Conservation (phyloP, 2,888 invertebrate species). For the Eupithecia dodoneata region DNA sequence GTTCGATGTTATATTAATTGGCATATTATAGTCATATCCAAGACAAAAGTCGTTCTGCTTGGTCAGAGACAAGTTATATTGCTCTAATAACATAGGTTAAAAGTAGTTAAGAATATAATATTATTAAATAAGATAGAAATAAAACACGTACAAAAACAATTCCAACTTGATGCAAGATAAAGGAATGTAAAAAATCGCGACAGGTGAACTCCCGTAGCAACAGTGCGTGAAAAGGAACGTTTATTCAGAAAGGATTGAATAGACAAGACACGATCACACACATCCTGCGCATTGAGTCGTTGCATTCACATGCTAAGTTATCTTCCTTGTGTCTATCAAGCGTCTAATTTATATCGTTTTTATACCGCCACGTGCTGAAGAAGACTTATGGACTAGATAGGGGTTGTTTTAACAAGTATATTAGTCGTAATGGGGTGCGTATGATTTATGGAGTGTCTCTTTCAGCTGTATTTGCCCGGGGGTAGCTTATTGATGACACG, state of each 20-base stretch:
- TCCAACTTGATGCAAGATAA: neutral
- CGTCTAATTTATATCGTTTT: constrained; percentile 73
- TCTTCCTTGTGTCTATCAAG: constrained; percentile 66
- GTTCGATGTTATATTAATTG: no score
- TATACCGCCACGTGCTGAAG: constrained; percentile 62
- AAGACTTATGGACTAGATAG: constrained; percentile 76
- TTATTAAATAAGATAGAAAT: no score
- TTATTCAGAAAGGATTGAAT: constrained; percentile 61
- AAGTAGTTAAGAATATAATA: neutral
- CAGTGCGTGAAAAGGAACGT: constrained; percentile 51
- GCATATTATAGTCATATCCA: no score
- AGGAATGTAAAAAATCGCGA: constrained; percentile 35
- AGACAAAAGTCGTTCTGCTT: no score
- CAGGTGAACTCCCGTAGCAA: constrained; percentile 75
- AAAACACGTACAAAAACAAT: neutral
- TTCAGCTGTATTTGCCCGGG: constrained; percentile 73
- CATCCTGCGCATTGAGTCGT: constrained; percentile 71
- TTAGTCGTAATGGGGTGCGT: constrained; percentile 77
- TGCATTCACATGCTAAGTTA: constrained; percentile 80
- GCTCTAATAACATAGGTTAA: no score
- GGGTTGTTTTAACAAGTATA: constrained; percentile 83
- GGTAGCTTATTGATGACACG: constrained; percentile 80
- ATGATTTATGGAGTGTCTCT: constrained; percentile 82
- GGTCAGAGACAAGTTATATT: no score
- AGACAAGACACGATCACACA: constrained; percentile 58